Percentiles rank a stretch among this genome's conserved stretches.
Evolutionary conservation across 2,888 invertebrate species (phyloP).

Genomic region (Cetonia aurata): DNA sequence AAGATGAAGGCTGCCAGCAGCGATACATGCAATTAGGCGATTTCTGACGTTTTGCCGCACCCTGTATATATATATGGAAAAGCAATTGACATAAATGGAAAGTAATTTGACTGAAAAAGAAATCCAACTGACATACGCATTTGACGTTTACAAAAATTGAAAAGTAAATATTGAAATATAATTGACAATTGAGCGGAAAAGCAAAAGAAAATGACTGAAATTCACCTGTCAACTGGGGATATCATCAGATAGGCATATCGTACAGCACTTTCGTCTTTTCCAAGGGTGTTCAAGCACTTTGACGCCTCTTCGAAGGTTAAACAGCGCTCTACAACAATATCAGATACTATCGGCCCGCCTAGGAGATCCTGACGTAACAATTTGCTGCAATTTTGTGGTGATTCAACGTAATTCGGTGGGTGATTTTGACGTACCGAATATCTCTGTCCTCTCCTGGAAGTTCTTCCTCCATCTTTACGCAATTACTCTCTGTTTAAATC

Average conservation of each 20-base stretch:
- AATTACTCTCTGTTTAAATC: neutral
- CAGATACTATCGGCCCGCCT: neutral
- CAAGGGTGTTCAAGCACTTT: conserved; percentile 61
- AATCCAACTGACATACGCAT: too few relatives aligned
- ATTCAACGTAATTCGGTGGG: conserved; percentile 4
- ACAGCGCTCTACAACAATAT: conserved; percentile 55
- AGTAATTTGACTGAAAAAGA: too few relatives aligned
- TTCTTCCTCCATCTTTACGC: conserved; percentile 24
- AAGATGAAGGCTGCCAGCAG: too few relatives aligned
- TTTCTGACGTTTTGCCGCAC: too few relatives aligned
- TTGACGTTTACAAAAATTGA: too few relatives aligned
- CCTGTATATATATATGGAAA: too few relatives aligned
- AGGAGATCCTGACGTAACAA: conserved; percentile 18
- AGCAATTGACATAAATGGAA: too few relatives aligned
- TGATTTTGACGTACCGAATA: conserved; percentile 1
- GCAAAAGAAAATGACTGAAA: too few relatives aligned
- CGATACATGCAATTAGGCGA: too few relatives aligned
- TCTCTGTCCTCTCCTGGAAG: conserved; percentile 23
- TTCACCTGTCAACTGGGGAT: conserved; percentile 64
- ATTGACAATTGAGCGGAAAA: too few relatives aligned
- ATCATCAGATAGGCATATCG: conserved; percentile 73
- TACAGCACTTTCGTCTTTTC: conserved; percentile 65
- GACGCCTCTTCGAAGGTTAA: conserved; percentile 64
- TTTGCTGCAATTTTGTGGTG: conserved; percentile 26
- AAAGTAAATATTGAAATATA: too few relatives aligned